phyloP scores from a whole-genome alignment of 2,113 vertebrate species.

The Peromyscus maniculatus region DNA sequence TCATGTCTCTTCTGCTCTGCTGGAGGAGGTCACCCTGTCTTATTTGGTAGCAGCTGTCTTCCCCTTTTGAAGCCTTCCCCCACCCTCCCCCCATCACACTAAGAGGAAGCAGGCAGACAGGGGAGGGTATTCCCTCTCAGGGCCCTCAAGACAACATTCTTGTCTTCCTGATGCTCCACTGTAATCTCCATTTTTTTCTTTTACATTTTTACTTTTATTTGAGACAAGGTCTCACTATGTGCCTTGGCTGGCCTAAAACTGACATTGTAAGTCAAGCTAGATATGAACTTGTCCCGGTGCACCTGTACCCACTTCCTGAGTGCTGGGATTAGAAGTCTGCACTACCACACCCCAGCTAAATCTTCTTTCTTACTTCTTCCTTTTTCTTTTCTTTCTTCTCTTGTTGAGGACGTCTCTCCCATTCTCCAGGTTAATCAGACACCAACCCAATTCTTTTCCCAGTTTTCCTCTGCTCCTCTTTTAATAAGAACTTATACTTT shows the following conservation, averaged over 20 bases:
- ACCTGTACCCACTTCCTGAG: background rate
- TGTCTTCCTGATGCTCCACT: background rate
- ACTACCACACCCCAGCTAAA: background rate
- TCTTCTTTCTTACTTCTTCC: background rate
- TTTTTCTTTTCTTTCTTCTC: background rate
- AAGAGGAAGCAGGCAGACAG: background rate
- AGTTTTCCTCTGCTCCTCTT: background rate
- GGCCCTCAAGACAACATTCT: background rate
- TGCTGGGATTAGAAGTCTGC: background rate
- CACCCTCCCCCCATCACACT: background rate
- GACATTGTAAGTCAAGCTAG: background rate
- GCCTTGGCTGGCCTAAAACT: background rate
- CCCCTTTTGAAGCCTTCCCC: background rate
- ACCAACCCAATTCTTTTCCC: background rate
- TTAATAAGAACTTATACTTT: background rate
- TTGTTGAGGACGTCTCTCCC: background rate
- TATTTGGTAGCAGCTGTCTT: background rate
- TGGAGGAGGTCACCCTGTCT: background rate
- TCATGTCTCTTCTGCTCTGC: background rate
- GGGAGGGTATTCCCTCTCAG: background rate
- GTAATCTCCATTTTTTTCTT: background rate
- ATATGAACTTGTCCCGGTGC: background rate
- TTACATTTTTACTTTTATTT: background rate
- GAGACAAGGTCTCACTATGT: background rate
- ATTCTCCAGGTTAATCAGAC: background rate